phyloP scores from a whole-genome alignment of 2,797 vertebrate species.

The Tragelaphus eurycerus region DNA sequence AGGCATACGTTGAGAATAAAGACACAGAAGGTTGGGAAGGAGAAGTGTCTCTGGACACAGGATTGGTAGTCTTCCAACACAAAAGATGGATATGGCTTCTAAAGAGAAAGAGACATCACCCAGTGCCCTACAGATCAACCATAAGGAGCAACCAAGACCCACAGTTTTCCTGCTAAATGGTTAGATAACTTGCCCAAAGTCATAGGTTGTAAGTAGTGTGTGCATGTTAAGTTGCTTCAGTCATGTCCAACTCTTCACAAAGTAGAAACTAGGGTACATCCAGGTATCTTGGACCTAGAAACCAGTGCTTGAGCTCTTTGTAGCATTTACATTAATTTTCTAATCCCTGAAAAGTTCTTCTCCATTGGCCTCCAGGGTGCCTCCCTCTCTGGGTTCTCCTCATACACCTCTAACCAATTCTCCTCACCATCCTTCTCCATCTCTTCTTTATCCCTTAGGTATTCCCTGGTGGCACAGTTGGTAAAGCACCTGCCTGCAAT shows the following conservation, averaged over 20 bases:
- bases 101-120: neutral
- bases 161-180: neutral
- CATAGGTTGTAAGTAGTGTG: neutral
- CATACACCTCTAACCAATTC: neutral
- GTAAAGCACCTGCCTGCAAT: neutral
- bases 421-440: neutral
- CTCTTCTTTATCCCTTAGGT: neutral
- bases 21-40: neutral
- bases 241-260: neutral
- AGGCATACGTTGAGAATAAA: neutral
- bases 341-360: neutral
- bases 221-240: neutral
- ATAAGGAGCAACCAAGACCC: neutral
- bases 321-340: neutral
- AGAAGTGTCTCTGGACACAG: neutral
- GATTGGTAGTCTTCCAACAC: neutral
- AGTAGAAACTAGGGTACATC: neutral
- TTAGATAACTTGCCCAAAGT: neutral
- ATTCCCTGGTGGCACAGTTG: neutral
- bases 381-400: neutral
- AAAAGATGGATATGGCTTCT: neutral
- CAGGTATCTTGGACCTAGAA: neutral
- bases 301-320: neutral
- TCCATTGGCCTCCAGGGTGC: neutral
- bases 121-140: neutral